phyloP scores from a whole-genome alignment of 2,113 vertebrate genomes.

The Lota lota region DNA sequence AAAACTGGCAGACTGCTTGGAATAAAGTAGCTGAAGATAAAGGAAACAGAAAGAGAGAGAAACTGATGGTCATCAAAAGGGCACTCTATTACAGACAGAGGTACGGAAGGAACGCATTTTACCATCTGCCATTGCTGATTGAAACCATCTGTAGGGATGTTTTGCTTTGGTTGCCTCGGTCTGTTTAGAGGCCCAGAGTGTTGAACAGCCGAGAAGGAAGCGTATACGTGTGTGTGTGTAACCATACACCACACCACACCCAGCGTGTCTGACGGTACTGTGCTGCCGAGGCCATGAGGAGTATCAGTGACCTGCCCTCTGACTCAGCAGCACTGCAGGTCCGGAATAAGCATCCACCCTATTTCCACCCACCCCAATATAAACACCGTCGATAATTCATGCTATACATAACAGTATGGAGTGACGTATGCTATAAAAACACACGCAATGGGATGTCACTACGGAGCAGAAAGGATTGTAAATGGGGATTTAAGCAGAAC shows the following conservation, averaged over 20 bases:
- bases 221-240: conserved; percentile 19
- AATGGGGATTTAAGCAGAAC: background rate
- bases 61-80: conserved; percentile 25
- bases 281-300: conserved; percentile 23
- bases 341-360: background rate
- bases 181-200: conserved; percentile 10
- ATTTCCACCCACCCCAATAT: background rate
- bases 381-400: conserved; percentile 3
- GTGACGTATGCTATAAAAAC: background rate
- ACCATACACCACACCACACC: conserved; percentile 29
- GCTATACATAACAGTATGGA: background rate
- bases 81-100: conserved; percentile 36
- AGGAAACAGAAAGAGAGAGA: conserved; percentile 18
- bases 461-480: background rate
- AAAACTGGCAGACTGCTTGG: conserved; percentile 5
- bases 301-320: conserved; percentile 28
- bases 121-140: conserved; percentile 40
- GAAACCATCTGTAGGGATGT: conserved; percentile 46
- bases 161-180: conserved; percentile 21
- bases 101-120: conserved; percentile 14
- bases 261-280: conserved; percentile 25
- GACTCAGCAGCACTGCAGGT: conserved; percentile 34
- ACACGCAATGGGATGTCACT: background rate
- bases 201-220: conserved; percentile 23
- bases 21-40: conserved; percentile 3